Evolutionary conservation across 2,888 invertebrate genomes (phyloP).

Genomic region (Isoperla grammatica): DNA sequence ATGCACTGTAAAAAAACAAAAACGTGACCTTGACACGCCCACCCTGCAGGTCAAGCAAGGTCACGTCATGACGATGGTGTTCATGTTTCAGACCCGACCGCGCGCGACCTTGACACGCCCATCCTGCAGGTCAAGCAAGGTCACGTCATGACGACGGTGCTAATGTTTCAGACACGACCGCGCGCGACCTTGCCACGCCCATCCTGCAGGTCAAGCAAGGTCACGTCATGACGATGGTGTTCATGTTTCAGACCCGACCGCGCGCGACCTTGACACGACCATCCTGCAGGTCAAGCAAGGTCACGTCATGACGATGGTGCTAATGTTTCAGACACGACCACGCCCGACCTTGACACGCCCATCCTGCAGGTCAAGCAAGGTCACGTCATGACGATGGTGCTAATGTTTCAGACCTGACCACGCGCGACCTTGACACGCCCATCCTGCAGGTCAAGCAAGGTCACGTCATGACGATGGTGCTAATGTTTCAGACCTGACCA

Average conservation of each 20-base stretch:
- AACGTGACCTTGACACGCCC: constrained; percentile 71
- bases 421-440: constrained; percentile 71
- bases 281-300: constrained; percentile 77
- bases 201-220: too few species aligned
- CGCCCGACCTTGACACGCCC: constrained; percentile 71
- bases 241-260: constrained; percentile 76
- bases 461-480: too few species aligned
- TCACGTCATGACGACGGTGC: too few species aligned
- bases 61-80: too few species aligned
- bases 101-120: constrained; percentile 71
- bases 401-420: constrained; percentile 76
- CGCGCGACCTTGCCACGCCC: too few species aligned
- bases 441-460: constrained; percentile 77
- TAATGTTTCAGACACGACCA: constrained; percentile 68
- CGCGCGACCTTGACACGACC: constrained; percentile 71
- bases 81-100: constrained; percentile 76
- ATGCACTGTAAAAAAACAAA: too few species aligned
- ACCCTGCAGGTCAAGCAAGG: constrained; percentile 77
- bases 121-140: constrained; percentile 77
- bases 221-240: too few species aligned
- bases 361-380: constrained; percentile 77
- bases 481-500: constrained; percentile 76
- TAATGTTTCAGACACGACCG: too few species aligned
- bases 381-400: too few species aligned
- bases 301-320: too few species aligned